A percentile compares a stretch with the other conserved stretches of the same genome.
phyloP scores from a whole-genome alignment of 2,888 invertebrate genomes.

The Cantharis flavilabris region DNA sequence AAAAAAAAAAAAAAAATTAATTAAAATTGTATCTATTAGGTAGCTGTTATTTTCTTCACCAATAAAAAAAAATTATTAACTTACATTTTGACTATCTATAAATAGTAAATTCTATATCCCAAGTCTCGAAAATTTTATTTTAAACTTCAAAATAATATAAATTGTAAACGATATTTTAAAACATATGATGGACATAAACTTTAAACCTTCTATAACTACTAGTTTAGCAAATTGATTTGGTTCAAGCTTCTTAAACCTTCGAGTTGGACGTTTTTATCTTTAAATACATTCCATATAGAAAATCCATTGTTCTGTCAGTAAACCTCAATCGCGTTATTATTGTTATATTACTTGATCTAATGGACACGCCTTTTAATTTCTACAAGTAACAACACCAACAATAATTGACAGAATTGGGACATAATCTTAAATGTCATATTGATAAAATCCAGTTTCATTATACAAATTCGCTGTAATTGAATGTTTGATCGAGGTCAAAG shows the following conservation, averaged over 20 bases:
- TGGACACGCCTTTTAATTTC: slow-evolving; percentile 17
- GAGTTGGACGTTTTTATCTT: background rate
- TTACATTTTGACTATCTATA: background rate
- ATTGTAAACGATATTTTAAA: background rate
- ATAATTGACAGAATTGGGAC: slow-evolving; percentile 15
- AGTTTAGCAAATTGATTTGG: background rate
- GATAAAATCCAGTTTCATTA: slow-evolving; percentile 15
- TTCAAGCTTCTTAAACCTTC: background rate
- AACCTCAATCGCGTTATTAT: slow-evolving; percentile 7
- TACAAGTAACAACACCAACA: slow-evolving; percentile 7
- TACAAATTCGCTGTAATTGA: slow-evolving; percentile 13
- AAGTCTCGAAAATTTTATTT: background rate
- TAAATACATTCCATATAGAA: background rate
- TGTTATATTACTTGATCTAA: slow-evolving; percentile 15
- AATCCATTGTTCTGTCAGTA: slow-evolving; percentile 21
- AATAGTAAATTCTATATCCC: background rate
- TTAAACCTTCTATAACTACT: background rate
- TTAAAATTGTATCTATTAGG: background rate
- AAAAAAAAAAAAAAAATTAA: background rate
- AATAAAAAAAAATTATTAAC: background rate
- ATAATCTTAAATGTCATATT: slow-evolving; percentile 14
- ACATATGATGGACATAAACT: background rate
- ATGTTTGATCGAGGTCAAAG: slow-evolving; percentile 8
- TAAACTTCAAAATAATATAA: background rate
- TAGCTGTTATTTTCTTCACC: background rate